phyloP scores from a whole-genome alignment of 2,797 vertebrate species.

The Fringilla coelebs region DNA sequence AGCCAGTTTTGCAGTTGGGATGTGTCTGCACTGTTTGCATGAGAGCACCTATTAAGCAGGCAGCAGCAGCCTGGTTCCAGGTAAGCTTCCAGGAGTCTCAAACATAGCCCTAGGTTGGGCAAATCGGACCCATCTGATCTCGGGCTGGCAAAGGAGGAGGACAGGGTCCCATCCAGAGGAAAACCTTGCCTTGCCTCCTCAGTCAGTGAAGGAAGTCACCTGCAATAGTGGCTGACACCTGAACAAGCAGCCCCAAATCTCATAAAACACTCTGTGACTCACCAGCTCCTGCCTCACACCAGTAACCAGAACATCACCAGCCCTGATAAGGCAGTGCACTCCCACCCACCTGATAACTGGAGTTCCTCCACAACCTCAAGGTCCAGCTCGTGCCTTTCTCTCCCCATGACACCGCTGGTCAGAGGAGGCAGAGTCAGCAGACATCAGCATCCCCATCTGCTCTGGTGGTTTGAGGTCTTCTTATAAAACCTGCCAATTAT shows the following conservation, averaged over 20 bases:
- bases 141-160: neutral
- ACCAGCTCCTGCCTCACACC: neutral
- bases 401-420: neutral
- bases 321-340: neutral
- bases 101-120: neutral
- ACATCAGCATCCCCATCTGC: slow-evolving; percentile 27
- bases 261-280: slow-evolving; percentile 19
- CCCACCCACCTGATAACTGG: neutral
- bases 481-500: slow-evolving; percentile 24
- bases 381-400: neutral
- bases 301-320: neutral
- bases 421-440: neutral
- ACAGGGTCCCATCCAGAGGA: neutral
- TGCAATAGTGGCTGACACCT: fast-evolving
- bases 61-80: neutral
- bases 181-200: neutral
- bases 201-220: neutral
- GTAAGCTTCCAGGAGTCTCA: neutral
- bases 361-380: neutral
- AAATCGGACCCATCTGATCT: neutral
- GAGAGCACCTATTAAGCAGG: neutral
- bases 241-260: neutral
- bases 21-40: neutral
- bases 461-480: neutral
- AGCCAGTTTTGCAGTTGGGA: neutral